phyloP scores from a whole-genome alignment of 2,888 invertebrate species.

The Hipparchia semele region DNA sequence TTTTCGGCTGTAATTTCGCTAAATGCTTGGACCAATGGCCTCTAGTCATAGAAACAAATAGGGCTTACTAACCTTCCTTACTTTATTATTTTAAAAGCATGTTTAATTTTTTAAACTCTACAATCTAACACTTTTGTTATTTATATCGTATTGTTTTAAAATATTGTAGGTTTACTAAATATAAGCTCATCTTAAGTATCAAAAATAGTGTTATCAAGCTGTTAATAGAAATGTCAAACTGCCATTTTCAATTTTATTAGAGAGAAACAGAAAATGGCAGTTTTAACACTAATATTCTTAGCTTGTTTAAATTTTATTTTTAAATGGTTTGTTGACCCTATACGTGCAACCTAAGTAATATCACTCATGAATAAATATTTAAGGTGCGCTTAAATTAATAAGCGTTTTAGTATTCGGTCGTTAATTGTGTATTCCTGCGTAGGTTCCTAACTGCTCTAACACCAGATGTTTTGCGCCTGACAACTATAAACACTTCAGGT shows the following conservation, averaged over 20 bases:
- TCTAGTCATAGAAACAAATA: conserved; percentile 46
- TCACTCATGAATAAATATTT: not conserved
- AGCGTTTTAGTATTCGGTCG: not conserved
- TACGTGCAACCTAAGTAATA: not conserved
- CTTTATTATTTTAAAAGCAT: conserved; percentile 20
- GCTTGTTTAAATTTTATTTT: not conserved
- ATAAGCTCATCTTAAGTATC: not conserved
- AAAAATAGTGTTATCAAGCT: too few relatives aligned
- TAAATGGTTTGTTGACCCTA: not conserved
- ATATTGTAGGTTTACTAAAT: not conserved
- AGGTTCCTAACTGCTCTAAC: conserved; percentile 83
- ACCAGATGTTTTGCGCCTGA: conserved; percentile 81
- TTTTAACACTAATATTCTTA: too few relatives aligned
- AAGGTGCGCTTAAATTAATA: conserved; percentile 3
- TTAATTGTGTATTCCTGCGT: conserved; percentile 54
- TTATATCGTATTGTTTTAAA: conserved; percentile 31
- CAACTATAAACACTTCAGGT: conserved; percentile 82
- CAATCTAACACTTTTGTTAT: conserved; percentile 36
- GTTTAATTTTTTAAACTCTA: conserved; percentile 39
- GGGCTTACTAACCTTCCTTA: conserved; percentile 34
- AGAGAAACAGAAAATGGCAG: too few relatives aligned
- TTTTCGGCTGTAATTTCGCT: conserved; percentile 57
- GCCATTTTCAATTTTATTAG: too few relatives aligned
- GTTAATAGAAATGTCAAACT: too few relatives aligned
- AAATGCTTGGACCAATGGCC: conserved; percentile 79